Evolutionary conservation across 2,888 invertebrate species (phyloP), one percentile per base, ranked within the genome.

Genomic region (Erannis defoliaria): DNA sequence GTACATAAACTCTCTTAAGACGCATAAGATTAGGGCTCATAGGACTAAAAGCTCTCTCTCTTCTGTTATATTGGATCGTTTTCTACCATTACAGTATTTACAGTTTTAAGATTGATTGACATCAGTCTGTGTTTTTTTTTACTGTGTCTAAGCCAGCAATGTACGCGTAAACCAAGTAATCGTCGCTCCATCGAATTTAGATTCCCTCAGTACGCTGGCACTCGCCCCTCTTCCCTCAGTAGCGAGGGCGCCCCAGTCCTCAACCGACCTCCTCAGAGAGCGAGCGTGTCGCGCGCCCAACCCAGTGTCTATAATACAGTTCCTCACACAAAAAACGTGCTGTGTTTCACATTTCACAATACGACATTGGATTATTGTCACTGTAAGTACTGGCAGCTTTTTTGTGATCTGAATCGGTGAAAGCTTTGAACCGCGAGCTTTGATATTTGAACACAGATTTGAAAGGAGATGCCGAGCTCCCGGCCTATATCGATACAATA

Each of bases 201-300:
- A 14, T 68, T 68, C 35, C 53, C 74, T 59, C 64, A 70, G 81
- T 86, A 76, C 78, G 63, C 75, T 80, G 86, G 77, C 74, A 61
- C 76, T 62, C 71, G 81, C 85, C 88, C 89, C 90, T 82, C 87
- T 84, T 49, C 53, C 62, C 60, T 83, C 82, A 83, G 84, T 85
- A 65, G 66, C 70, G 85, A 81, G 86, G 83, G 81, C 80, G 76
- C 73, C 70, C 76, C 91, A 92, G 92, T 92, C 85, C 89, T 89
- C 88, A 75, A 73, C 69, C 67, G 73, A 76, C 77, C 76, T 76
- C 81, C 75, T 77, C 68, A 66, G 55, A 18, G 70, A 73, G 66
- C 66, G 82, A 70, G 80, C 81, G 83, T 75, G 66, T 68, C 77
- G 71, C 80, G 83, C 80, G 83, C 77, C 67, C 66, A 82, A 77